Conservation (phyloP, 2,113 vertebrate species). For the Tonatia bakeri region DNA sequence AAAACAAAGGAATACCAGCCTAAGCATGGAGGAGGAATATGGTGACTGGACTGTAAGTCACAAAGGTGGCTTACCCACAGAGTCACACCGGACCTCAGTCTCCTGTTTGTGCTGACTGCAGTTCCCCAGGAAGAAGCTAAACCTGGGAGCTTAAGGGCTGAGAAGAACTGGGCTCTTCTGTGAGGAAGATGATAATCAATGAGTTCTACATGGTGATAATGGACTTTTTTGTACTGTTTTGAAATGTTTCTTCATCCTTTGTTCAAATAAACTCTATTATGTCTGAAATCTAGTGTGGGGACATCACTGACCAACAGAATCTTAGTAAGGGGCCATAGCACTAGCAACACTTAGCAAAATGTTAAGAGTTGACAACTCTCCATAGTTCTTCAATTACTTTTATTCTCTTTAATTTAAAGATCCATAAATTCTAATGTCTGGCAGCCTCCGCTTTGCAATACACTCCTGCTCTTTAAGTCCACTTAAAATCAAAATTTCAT, state of each 20-base stretch:
- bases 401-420: conserved; percentile 40
- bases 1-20: neutral
- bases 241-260: neutral
- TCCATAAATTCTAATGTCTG: conserved; percentile 25
- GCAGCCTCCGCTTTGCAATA: neutral
- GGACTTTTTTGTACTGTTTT: neutral
- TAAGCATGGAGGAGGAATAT: neutral
- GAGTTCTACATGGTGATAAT: neutral
- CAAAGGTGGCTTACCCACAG: neutral
- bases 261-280: neutral
- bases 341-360: neutral
- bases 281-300: neutral
- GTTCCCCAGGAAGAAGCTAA: neutral
- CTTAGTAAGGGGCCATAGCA: neutral
- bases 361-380: neutral
- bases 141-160: accelerated
- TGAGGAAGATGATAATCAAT: neutral
- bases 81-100: neutral
- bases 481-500: conserved; percentile 54
- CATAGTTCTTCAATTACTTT: neutral
- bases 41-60: too few species aligned
- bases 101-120: neutral
- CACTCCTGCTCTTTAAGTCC: conserved; percentile 15
- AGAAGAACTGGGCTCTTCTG: neutral
- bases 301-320: neutral